phyloP scores from a whole-genome alignment of 2,797 vertebrate species.

The Pseudochirops corinnae region DNA sequence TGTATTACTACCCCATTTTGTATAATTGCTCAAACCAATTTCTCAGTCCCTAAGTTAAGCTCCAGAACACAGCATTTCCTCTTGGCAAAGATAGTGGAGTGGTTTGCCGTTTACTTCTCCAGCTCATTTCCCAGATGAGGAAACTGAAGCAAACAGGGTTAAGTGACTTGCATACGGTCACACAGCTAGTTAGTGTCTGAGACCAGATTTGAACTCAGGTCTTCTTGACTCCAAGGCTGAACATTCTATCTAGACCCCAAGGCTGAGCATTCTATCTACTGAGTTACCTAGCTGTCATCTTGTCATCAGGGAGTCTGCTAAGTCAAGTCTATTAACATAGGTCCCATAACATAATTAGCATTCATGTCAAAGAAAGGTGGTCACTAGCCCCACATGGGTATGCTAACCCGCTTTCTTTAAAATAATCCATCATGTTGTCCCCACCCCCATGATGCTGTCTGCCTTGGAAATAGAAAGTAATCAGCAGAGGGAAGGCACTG shows the following conservation, averaged over 20 bases:
- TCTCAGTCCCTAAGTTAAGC: background rate
- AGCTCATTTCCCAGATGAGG: background rate
- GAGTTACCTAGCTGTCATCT: background rate
- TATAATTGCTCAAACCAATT: background rate
- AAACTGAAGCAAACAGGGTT: background rate
- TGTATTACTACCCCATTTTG: background rate
- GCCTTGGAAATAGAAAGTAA: background rate
- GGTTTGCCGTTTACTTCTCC: background rate
- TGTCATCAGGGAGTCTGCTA: background rate
- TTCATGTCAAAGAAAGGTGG: background rate
- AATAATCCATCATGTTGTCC: background rate
- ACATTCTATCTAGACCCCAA: background rate
- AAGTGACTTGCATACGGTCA: background rate
- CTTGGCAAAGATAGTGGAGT: background rate
- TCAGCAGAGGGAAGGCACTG: background rate
- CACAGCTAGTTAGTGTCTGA: background rate
- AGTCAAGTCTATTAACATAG: background rate
- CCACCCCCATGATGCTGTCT: background rate
- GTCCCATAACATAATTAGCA: background rate
- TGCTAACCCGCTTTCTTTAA: background rate
- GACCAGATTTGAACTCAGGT: background rate
- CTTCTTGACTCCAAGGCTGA: background rate
- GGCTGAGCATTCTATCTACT: background rate
- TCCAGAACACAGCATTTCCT: background rate
- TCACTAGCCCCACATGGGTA: background rate